These are phyloP conservation scores for Apistogramma diplotaenia DNA, from an alignment of 2,113 vertebrate species.

Conservation along the genomic window DNA sequence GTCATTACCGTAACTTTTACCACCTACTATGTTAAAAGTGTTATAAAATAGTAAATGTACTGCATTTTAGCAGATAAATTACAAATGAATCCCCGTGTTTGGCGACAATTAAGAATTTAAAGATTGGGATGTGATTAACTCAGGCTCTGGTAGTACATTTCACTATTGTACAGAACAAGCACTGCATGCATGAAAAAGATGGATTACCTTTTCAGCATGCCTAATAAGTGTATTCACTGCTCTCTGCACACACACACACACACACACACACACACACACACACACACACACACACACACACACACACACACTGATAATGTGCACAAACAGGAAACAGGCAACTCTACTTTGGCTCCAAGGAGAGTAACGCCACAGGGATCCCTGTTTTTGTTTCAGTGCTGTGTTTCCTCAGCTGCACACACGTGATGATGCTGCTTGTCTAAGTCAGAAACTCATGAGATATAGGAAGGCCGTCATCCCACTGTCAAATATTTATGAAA, in stretches of 20 bases:
- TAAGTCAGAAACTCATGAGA: neutral
- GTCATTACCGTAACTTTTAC: conserved; percentile 18
- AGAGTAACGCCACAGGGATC: neutral
- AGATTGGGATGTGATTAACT: neutral
- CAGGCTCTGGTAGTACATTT: neutral
- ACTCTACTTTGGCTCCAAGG: neutral
- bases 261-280: neutral
- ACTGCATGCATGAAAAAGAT: conserved; percentile 24
- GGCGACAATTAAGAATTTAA: neutral
- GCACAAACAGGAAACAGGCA: neutral
- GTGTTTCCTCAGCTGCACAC: neutral
- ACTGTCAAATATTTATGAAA: neutral
- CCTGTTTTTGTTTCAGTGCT: neutral
- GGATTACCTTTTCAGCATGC: conserved; percentile 46
- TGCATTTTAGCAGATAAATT: neutral
- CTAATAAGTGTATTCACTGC: conserved; percentile 55
- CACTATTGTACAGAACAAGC: neutral
- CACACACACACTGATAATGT: neutral
- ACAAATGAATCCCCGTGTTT: neutral
- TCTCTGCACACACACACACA: conserved; percentile 43
- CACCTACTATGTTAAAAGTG: neutral
- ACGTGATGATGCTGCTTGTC: neutral
- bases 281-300: neutral
- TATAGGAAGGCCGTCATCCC: neutral
- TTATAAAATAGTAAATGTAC: neutral